A percentile compares a stretch with the other conserved stretches of the same genome.
Evolutionary conservation across 2,888 invertebrate genomes (phyloP).

Genomic region (Netelia melanura): DNA sequence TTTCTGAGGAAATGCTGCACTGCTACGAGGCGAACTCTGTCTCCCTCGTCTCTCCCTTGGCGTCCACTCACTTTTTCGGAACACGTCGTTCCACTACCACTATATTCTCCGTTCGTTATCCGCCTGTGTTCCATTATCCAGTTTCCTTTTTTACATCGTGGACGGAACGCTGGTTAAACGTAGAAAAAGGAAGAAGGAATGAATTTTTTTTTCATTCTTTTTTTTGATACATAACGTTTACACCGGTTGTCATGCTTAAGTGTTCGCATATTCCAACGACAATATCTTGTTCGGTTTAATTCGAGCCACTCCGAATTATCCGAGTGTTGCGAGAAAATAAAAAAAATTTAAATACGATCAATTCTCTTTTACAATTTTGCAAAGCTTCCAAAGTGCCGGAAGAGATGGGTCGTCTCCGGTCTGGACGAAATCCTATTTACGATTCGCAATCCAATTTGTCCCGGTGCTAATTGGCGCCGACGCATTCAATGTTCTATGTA

Average conservation of each 20-base stretch:
- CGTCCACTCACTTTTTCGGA: slow-evolving; percentile 53
- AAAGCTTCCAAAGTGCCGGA: slow-evolving; percentile 16
- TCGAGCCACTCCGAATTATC: neutral
- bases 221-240: neutral
- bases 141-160: slow-evolving; percentile 32
- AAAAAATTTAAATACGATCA: neutral
- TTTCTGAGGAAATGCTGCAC: slow-evolving; percentile 46
- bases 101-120: slow-evolving; percentile 15
- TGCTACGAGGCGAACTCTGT: slow-evolving; percentile 39
- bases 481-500: slow-evolving; percentile 33
- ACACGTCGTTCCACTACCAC: slow-evolving; percentile 32
- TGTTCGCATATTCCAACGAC: neutral
- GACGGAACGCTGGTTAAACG: slow-evolving; percentile 10
- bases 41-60: slow-evolving; percentile 14
- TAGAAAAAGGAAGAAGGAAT: neutral
- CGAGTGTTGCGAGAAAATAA: neutral
- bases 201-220: neutral
- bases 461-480: slow-evolving; percentile 61
- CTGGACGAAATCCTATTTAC: slow-evolving; percentile 68
- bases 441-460: slow-evolving; percentile 66
- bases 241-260: too few species aligned
- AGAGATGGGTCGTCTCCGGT: slow-evolving; percentile 43
- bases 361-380: slow-evolving; percentile 15
- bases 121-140: slow-evolving; percentile 32
- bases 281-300: neutral